Conservation (phyloP, 2,113 vertebrate genomes). For the Ictalurus furcatus region DNA sequence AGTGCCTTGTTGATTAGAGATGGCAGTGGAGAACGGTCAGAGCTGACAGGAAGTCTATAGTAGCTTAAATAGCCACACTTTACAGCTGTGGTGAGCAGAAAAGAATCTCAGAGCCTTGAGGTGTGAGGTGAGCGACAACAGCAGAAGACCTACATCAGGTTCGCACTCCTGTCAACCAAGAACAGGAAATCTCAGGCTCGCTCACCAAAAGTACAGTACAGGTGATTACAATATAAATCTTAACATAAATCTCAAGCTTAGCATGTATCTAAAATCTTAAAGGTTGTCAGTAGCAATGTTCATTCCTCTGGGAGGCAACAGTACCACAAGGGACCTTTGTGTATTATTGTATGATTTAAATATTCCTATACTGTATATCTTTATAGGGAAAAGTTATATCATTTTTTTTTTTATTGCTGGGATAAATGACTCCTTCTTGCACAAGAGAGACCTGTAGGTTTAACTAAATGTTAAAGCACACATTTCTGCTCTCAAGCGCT, state of each 20-base stretch:
- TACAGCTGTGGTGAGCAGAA: background rate
- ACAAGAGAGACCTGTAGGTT: background rate
- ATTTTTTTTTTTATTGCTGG: background rate
- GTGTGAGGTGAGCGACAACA: background rate
- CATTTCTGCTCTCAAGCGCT: conserved; percentile 14
- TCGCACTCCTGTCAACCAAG: background rate
- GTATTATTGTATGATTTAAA: background rate
- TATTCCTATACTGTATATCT: conserved; percentile 5
- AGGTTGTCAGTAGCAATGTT: background rate
- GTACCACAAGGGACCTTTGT: background rate
- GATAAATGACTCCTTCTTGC: background rate
- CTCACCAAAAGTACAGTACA: background rate
- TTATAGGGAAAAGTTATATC: background rate
- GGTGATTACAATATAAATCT: background rate
- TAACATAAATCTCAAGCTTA: background rate
- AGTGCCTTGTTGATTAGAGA: background rate
- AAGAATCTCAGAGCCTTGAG: background rate
- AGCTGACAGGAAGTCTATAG: background rate
- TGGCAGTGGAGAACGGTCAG: background rate
- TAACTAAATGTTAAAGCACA: background rate
- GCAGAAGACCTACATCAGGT: background rate
- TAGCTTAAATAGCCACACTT: background rate
- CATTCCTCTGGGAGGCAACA: background rate
- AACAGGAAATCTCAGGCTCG: background rate
- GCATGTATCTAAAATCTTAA: background rate